phyloP scores from a whole-genome alignment of 2,888 invertebrate genomes.

The Campoplex nolae region DNA sequence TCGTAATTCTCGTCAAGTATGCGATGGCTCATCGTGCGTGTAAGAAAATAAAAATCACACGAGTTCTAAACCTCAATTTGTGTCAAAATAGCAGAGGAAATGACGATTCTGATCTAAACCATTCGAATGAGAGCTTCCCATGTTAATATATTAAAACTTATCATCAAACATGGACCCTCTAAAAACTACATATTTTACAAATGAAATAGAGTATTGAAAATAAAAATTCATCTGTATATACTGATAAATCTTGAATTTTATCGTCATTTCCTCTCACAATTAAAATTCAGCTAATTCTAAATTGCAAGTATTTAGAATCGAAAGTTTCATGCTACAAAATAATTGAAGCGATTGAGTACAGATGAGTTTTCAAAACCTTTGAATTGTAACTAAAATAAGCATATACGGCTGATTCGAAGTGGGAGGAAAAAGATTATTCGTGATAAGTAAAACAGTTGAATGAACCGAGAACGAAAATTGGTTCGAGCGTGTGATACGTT shows the following conservation, averaged over 20 bases:
- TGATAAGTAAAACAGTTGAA: constrained; percentile 6
- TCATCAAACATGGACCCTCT: no score
- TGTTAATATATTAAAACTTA: no score
- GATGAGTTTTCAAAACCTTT: neutral
- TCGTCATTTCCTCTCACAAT: constrained; percentile 8
- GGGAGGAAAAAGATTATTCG: neutral
- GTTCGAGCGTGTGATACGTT: neutral
- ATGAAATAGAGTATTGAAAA: no score
- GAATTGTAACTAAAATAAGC: neutral
- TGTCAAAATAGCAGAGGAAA: constrained; percentile 8
- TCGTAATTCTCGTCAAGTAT: constrained; percentile 45
- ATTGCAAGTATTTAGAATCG: neutral
- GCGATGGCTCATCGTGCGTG: constrained; percentile 64
- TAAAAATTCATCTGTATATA: no score
- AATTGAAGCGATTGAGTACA: no score
- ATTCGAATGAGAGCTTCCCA: no score
- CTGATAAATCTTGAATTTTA: neutral
- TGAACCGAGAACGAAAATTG: neutral
- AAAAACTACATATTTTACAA: no score
- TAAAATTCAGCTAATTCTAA: neutral
- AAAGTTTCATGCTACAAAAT: neutral
- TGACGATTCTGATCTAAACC: neutral
- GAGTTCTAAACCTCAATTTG: neutral
- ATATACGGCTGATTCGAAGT: neutral
- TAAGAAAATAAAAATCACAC: constrained; percentile 54